Base-by-base conservation (phyloP, 2,113 vertebrate genomes). In the Lasiurus cinereus region DNA sequence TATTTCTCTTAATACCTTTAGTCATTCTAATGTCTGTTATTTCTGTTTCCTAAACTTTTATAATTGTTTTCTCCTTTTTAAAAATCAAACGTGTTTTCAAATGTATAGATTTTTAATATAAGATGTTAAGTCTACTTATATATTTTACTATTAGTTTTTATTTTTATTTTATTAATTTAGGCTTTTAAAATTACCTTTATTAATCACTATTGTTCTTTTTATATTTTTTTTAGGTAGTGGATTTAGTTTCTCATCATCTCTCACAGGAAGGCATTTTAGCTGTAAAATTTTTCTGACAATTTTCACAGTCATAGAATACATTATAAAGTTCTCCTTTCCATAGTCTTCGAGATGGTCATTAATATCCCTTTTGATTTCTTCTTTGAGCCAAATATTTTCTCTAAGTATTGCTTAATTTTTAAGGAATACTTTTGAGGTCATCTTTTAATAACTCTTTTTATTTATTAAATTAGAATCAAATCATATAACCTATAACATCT, bases 1-100 rank as follows among this genome's bases (percentile, higher is more conserved):
- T 64, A 56, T 66, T 10, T 88, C 8, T 72, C 74, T 73, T 70
- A 94, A 54, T 76, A 59, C 22, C 59, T 86, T 79, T 31, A 54
- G 64, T 39, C 59, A 76, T 69, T 95, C 59, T 56, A 94, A 69
- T 90, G 39, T 77, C 29, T 86, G 27, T 10, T 83, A 22, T 91
- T 90, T 96, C 64, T 87, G 46, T 16, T 83, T 87, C 14, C 15
- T 54, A 33, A 36, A 31, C 46, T 77, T 88, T 88, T 59, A 52
- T 87, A 73, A 52, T 77, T 83, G 83, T 73, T 89, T 80, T 46
- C 0, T 91, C 21, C 19, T 69, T 86, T 92, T 54, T 18, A 56
- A 31, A 33, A 86, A 79, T 80, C 33, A 93, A 73, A 8, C 8
- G 3, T 92, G 15, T 36, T 73, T 66, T 36, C 19, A 31, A 50